Evolutionary conservation across 2,888 invertebrate species (phyloP).

Genomic region (Stratiomys singularior): DNA sequence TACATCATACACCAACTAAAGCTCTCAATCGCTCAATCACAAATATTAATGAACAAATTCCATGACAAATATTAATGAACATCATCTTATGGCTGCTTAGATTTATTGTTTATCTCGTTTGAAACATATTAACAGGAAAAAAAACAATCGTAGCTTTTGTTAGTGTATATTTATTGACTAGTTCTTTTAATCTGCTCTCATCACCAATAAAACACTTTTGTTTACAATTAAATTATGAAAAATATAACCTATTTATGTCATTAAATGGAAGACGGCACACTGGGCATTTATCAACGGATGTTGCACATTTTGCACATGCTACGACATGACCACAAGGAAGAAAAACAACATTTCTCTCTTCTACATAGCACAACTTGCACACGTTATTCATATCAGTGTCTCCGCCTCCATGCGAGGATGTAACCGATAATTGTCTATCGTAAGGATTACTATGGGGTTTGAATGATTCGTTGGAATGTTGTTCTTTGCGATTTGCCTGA

Average conservation of each 20-base stretch:
- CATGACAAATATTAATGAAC: too few relatives aligned
- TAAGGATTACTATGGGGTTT: constrained; percentile 59
- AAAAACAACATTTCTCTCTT: constrained; percentile 85
- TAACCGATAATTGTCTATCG: constrained; percentile 52
- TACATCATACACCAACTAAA: too few relatives aligned
- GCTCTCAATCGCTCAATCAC: too few relatives aligned
- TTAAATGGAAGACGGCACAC: constrained; percentile 55
- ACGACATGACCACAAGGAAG: constrained; percentile 92
- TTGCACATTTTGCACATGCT: constrained; percentile 86
- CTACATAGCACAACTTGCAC: constrained; percentile 88
- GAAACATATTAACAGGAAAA: too few relatives aligned
- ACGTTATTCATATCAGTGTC: constrained; percentile 64
- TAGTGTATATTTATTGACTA: too few relatives aligned
- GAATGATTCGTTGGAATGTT: constrained; percentile 32
- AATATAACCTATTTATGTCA: constrained; percentile 50
- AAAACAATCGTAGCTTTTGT: too few relatives aligned
- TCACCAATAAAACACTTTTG: background rate
- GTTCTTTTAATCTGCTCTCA: too few relatives aligned
- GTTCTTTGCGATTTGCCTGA: background rate
- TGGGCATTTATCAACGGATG: constrained; percentile 81
- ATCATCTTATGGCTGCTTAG: too few relatives aligned
- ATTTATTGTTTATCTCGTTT: too few relatives aligned
- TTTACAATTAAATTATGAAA: constrained; percentile 48
- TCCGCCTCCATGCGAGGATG: constrained; percentile 28
- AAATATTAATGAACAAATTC: too few relatives aligned